Percentiles rank a stretch among this genome's conserved stretches.
phyloP scores from a whole-genome alignment of 2,797 vertebrate genomes.

The Tachyglossus aculeatus region DNA sequence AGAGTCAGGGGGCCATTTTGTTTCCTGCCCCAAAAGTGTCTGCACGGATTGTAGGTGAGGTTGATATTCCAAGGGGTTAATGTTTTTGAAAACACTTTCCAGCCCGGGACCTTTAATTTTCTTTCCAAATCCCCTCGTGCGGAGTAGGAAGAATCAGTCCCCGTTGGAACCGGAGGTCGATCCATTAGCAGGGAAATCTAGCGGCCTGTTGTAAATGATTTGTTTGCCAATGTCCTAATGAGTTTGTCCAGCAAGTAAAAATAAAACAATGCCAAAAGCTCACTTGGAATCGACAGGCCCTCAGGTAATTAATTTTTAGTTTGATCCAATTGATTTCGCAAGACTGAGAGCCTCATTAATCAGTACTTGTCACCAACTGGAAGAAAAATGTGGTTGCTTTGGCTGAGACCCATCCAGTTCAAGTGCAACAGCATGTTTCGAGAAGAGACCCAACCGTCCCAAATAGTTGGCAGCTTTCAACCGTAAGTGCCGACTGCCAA shows the following conservation, averaged over 20 bases:
- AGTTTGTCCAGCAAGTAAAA: conserved; percentile 52
- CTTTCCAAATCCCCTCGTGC: conserved; percentile 29
- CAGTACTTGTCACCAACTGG: conserved; percentile 21
- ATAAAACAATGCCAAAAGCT: conserved; percentile 48
- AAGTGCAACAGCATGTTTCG: not conserved
- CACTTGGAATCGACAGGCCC: conserved; percentile 45
- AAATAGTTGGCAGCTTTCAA: not conserved
- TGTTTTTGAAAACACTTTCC: conserved; percentile 17
- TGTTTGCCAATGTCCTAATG: conserved; percentile 22
- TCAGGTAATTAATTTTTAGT: conserved; percentile 51
- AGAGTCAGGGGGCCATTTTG: not conserved
- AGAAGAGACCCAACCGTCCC: not conserved
- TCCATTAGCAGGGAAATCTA: conserved; percentile 49
- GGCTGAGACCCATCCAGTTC: conserved; percentile 19
- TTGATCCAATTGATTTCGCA: conserved; percentile 41
- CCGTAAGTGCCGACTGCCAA: not conserved
- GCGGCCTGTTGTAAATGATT: conserved; percentile 39
- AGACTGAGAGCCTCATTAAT: conserved; percentile 28
- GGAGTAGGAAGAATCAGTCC: conserved; percentile 45
- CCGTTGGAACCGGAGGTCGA: conserved; percentile 39
- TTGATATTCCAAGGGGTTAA: conserved; percentile 39
- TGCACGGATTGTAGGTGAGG: no score
- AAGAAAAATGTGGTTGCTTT: conserved; percentile 23
- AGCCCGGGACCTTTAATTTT: conserved; percentile 22
- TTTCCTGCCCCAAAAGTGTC: no score